Percentiles rank a stretch among this genome's conserved stretches.
These are phyloP conservation scores for Hydrophis major DNA, from an alignment of 2,797 vertebrate species.

Conservation along the genomic window DNA sequence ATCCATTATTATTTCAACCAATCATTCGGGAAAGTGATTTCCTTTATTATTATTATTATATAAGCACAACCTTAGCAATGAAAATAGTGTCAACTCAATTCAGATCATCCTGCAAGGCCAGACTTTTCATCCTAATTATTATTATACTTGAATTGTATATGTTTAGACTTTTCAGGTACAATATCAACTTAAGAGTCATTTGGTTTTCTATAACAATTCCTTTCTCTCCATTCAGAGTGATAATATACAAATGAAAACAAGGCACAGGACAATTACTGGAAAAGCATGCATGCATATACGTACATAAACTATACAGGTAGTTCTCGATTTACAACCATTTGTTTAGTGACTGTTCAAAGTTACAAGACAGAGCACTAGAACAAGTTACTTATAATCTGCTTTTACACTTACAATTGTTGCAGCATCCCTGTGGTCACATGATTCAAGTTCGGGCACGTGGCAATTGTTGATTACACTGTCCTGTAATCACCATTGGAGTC, in stretches of 20 bases:
- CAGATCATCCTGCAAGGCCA: neutral
- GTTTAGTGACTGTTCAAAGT: neutral
- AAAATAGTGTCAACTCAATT: neutral
- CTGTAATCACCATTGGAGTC: neutral
- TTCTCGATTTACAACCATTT: neutral
- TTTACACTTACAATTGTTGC: neutral
- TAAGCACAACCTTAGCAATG: neutral
- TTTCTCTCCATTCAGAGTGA: neutral
- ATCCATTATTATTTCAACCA: neutral
- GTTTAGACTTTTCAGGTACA: neutral
- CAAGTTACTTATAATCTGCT: neutral
- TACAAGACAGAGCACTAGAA: neutral
- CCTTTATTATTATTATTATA: neutral
- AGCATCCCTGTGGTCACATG: neutral
- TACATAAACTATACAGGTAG: neutral
- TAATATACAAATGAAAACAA: neutral
- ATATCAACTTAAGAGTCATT: neutral
- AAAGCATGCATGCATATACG: neutral
- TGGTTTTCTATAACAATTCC: neutral
- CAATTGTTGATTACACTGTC: neutral
- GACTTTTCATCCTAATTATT: neutral
- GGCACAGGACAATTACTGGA: neutral
- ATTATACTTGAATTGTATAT: neutral
- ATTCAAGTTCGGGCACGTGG: neutral
- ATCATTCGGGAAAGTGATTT: neutral